Evolutionary conservation across 2,113 vertebrate species (phyloP).

Genomic region (Neodon shergylaensis): DNA sequence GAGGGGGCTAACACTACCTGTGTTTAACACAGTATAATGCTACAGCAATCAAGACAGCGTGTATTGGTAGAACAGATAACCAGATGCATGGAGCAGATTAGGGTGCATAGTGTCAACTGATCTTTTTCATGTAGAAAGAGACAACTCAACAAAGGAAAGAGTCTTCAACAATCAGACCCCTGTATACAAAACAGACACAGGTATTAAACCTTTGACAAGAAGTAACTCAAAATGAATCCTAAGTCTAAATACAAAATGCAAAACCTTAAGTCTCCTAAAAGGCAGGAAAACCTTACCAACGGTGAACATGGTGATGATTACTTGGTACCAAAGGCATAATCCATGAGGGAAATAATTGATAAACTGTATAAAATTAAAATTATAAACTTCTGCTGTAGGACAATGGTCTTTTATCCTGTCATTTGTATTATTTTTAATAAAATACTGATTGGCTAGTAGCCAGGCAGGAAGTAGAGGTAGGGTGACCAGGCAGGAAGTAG

Average conservation of each 20-base stretch:
- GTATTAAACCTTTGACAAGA: not conserved
- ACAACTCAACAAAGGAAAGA: not conserved
- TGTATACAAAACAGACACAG: not conserved
- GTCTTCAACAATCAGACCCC: not conserved
- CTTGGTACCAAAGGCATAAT: not conserved
- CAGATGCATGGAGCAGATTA: not conserved
- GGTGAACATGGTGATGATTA: not conserved
- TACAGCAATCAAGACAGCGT: not conserved
- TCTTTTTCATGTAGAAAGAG: not conserved
- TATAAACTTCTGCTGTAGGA: too few relatives aligned
- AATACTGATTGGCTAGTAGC: too few relatives aligned
- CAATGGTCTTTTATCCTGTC: too few relatives aligned
- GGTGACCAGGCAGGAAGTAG: too few relatives aligned
- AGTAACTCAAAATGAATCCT: not conserved
- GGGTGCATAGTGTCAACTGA: not conserved
- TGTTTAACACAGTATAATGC: not conserved
- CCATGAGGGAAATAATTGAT: not conserved
- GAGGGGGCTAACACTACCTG: not conserved
- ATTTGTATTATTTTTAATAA: too few relatives aligned
- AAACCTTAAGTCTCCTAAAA: not conserved
- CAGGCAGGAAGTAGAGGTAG: too few relatives aligned
- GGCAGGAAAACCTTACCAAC: not conserved
- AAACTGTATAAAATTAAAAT: not conserved
- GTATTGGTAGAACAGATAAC: not conserved
- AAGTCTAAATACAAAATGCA: not conserved